Conservation (phyloP, 2,888 invertebrate genomes). For the Drosophila helvetica region DNA sequence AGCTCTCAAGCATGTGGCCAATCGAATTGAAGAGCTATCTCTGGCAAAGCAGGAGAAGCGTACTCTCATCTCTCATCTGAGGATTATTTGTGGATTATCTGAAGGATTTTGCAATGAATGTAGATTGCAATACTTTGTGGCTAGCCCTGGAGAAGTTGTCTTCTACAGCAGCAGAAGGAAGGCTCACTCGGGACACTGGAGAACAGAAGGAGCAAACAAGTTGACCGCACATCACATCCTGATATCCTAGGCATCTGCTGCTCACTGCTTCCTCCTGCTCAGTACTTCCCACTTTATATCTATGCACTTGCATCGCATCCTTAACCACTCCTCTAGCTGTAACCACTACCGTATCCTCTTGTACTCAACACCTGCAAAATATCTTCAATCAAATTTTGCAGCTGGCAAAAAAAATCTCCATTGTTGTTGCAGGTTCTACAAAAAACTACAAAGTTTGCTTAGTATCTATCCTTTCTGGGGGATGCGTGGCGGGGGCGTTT, state of each 20-base stretch:
- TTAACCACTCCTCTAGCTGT: constrained; percentile 14
- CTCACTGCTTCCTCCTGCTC: neutral
- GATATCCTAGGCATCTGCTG: neutral
- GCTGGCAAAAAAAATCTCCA: constrained; percentile 18
- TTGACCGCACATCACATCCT: constrained; percentile 23
- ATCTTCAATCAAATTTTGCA: constrained; percentile 42
- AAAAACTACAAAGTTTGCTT: constrained; percentile 42
- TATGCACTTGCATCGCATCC: constrained; percentile 4
- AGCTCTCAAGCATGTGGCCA: constrained; percentile 2
- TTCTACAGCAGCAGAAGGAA: neutral
- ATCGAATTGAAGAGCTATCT: constrained; percentile 5
- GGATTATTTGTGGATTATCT: constrained; percentile 31
- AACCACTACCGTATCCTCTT: neutral
- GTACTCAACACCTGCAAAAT: constrained; percentile 36
- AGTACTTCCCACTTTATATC: neutral
- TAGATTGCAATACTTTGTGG: constrained; percentile 36
- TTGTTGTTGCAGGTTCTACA: neutral
- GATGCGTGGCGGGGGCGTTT: constrained; percentile 14
- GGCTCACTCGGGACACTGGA: neutral
- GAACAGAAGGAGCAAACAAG: constrained; percentile 3
- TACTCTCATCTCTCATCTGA: constrained; percentile 8
- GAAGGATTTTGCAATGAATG: constrained; percentile 10
- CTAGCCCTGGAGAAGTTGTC: neutral
- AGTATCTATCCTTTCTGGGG: constrained; percentile 22
- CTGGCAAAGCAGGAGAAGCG: neutral